Base-by-base conservation (phyloP, 1,140 invertebrate genomes). In the Homarus americanus region DNA sequence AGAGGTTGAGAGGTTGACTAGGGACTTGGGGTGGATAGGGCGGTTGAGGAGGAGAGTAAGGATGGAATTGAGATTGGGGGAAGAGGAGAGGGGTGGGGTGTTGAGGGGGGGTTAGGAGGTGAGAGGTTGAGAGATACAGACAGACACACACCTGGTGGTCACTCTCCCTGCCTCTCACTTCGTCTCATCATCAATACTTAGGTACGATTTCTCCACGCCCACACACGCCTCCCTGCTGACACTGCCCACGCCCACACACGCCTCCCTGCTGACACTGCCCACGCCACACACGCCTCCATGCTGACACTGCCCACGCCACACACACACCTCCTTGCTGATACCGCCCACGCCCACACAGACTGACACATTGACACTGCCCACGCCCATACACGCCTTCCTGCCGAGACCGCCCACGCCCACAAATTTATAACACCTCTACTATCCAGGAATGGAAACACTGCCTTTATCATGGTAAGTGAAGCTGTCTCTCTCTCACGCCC, bases 281-380 rank as follows among this genome's bases (percentile, higher is more conserved):
- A 82, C 79, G 79, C 79, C 79, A 63, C 49, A 78, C 40, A 80
- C 44, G 36, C 78, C n/a, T 58, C 72, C 24, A 15, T 40, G n/a
- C 36, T 44, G 34, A 38, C 73, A 44, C 73, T 17, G 73, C 73
- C 73, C 36, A 38, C 73, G 17, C 73, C 73, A n/a, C n/a, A n/a
- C n/a, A n/a, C n/a, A n/a, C 78, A 80, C 41, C 20, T 32, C n/a
- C 72, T 20, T 20, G 3, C 5, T 38, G 28, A 34, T 28, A 38
- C 72, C 28, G 32, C 72, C 72, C 32, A 34, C 72, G 72, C 72
- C 72, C 32, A 34, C 72, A 38, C 78, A n/a, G n/a, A 34, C n/a
- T 53, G 78, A 20, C 10, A 9, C 10, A 20, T 20, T 69, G 63
- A 69, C n/a, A 7, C 79, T 53, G 34, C 78, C 53, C 32, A 82